Conservation (phyloP, 2,113 vertebrate genomes). For the Damaliscus lunatus region DNA sequence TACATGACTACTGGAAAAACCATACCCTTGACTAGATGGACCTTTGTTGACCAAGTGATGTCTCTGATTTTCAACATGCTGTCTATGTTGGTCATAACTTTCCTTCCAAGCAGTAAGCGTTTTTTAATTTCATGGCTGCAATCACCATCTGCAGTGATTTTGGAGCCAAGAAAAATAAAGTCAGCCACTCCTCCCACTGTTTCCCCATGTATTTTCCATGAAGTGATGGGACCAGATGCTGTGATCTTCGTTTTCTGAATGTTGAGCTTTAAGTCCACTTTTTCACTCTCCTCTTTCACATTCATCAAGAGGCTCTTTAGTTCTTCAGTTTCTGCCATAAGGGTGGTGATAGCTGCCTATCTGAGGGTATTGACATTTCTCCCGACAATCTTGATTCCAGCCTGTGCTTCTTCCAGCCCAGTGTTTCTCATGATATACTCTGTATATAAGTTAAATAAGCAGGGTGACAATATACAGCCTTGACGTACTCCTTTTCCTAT, state of each 20-base stretch:
- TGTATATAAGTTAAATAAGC: neutral
- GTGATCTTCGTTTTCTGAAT: neutral
- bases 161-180: neutral
- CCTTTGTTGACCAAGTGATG: neutral
- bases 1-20: neutral
- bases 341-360: neutral
- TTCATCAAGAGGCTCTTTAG: neutral
- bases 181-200: neutral
- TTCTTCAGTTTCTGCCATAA: neutral
- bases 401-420: neutral
- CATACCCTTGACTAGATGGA: neutral
- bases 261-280: neutral
- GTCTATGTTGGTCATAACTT: neutral
- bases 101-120: neutral
- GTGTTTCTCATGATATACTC: neutral
- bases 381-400: neutral
- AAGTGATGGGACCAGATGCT: neutral
- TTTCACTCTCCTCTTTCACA: neutral
- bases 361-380: neutral
- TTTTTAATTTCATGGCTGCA: neutral
- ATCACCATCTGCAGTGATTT: neutral
- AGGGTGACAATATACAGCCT: neutral
- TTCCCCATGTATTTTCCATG: neutral
- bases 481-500: neutral
- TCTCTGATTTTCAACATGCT: neutral